These are phyloP conservation scores for Cloeon dipterum DNA, from an alignment of 2,888 invertebrate genomes.

Conservation along the genomic window DNA sequence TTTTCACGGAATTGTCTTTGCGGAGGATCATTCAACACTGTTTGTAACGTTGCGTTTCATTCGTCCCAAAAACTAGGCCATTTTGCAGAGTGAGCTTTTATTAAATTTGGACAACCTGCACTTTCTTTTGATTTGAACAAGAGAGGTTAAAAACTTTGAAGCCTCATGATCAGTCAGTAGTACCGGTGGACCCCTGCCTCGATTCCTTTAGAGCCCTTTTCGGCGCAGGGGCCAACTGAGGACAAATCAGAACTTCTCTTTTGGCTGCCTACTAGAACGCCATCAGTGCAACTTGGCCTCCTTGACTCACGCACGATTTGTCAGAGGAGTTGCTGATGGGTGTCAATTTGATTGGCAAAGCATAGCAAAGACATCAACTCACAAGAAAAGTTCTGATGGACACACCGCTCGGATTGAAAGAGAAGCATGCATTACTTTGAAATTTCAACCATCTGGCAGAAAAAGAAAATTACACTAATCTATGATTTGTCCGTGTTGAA, in stretches of 20 bases:
- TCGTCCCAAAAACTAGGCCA: neutral
- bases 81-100: neutral
- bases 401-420: neutral
- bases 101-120: neutral
- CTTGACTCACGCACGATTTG: neutral
- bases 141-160: neutral
- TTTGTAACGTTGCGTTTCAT: no score
- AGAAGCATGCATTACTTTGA: neutral
- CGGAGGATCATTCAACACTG: no score
- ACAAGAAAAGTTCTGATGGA: constrained; percentile 1
- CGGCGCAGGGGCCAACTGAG: no score
- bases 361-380: neutral
- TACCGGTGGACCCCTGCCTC: no score
- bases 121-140: neutral
- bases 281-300: neutral
- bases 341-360: neutral
- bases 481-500: no score
- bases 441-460: neutral
- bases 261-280: neutral
- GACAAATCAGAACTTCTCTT: constrained; percentile 1
- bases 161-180: neutral
- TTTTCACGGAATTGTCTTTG: neutral
- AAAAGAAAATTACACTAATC: no score
- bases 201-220: no score
- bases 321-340: neutral